Percentiles rank a stretch among this genome's conserved stretches.
Evolutionary conservation across 2,113 vertebrate genomes (phyloP).

Genomic region (Apteryx owenii): DNA sequence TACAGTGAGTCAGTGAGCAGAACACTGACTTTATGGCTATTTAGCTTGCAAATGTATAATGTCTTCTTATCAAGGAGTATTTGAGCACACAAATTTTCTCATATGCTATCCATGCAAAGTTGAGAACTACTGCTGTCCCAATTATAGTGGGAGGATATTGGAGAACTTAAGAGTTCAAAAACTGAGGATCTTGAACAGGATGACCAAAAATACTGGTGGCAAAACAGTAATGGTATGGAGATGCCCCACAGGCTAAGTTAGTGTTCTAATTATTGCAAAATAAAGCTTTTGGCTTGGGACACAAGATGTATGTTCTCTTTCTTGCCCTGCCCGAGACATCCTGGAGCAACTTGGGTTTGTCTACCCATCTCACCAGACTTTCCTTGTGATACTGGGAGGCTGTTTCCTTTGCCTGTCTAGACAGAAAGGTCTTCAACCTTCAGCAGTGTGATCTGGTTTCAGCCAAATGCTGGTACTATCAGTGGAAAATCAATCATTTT

Average conservation of each 20-base stretch:
- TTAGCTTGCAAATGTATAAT: background rate
- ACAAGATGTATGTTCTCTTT: background rate
- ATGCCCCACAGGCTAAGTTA: rapidly evolving
- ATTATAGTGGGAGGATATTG: rapidly evolving
- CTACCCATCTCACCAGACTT: background rate
- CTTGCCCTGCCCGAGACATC: background rate
- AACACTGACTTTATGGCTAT: background rate
- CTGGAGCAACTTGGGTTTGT: background rate
- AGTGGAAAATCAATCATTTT: background rate
- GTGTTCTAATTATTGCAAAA: background rate
- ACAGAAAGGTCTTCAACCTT: background rate
- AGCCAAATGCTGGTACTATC: background rate
- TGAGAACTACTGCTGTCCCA: background rate
- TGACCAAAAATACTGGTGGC: background rate
- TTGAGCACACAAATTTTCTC: background rate
- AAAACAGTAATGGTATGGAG: background rate
- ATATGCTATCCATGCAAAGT: background rate
- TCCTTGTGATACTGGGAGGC: background rate
- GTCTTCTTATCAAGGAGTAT: background rate
- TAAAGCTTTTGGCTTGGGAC: background rate
- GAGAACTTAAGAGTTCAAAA: background rate
- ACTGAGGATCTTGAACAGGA: background rate
- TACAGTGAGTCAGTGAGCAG: background rate
- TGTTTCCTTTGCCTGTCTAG: background rate
- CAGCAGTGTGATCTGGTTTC: background rate